Percentiles rank a stretch among this genome's conserved stretches.
These are phyloP conservation scores for Spinus olivaceus DNA, from an alignment of 2,797 vertebrate species.

Conservation along the genomic window DNA sequence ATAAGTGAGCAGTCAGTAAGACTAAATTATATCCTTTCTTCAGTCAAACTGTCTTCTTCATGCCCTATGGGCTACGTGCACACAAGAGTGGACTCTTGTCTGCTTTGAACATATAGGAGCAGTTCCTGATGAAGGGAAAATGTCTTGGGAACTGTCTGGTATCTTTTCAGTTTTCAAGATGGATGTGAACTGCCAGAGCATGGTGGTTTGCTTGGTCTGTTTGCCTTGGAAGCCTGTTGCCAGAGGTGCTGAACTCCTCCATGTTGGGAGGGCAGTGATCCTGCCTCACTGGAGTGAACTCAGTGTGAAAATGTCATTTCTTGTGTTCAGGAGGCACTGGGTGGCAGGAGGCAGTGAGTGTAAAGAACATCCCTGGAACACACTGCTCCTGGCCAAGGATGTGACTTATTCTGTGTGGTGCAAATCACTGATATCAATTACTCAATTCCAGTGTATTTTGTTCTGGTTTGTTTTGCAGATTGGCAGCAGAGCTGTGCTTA, in stretches of 20 bases:
- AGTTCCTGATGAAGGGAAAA: neutral
- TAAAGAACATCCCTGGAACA: neutral
- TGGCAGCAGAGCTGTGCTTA: conserved; percentile 73
- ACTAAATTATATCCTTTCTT: neutral
- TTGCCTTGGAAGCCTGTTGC: neutral
- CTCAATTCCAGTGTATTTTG: neutral
- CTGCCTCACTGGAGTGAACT: neutral
- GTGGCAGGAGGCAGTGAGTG: neutral
- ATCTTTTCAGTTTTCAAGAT: neutral
- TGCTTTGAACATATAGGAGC: neutral
- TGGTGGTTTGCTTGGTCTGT: neutral
- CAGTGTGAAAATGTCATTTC: neutral
- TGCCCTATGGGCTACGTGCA: neutral
- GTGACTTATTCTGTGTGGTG: neutral
- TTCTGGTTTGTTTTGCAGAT: conserved; percentile 61
- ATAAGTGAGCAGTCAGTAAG: neutral
- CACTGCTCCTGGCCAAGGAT: neutral
- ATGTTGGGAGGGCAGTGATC: neutral
- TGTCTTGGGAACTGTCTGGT: neutral
- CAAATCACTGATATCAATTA: neutral
- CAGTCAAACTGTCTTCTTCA: neutral
- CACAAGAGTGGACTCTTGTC: neutral
- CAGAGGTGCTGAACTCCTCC: neutral
- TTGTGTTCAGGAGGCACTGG: neutral
- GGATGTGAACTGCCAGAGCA: neutral